Conservation (phyloP, 2,113 vertebrate species). For the Brachyhypopomus gauderio region DNA sequence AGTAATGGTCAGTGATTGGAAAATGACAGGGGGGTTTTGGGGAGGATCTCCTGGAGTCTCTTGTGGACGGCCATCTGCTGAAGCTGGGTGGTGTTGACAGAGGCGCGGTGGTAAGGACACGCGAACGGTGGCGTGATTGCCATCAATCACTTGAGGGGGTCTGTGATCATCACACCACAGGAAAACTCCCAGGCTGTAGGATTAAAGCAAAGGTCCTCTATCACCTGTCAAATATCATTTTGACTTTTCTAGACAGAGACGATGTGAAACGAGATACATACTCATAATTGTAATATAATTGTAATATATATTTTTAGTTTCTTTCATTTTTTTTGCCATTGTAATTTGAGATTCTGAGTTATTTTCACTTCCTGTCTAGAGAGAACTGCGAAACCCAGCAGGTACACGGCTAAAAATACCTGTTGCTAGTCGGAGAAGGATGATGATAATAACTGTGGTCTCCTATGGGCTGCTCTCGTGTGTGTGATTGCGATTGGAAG, state of each 20-base stretch:
- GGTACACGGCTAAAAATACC: constrained; percentile 60
- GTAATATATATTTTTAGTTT: too few species aligned
- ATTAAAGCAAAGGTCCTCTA: not conserved
- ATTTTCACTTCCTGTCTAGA: constrained; percentile 19
- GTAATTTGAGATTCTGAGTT: constrained; percentile 2
- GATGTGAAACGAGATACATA: not conserved
- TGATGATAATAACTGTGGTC: constrained; percentile 54
- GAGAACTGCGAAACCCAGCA: constrained; percentile 29
- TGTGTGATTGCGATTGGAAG: constrained; percentile 75
- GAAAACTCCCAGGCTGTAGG: constrained; percentile 28
- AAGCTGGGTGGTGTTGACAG: constrained; percentile 34
- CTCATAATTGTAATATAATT: not conserved
- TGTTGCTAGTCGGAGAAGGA: constrained; percentile 63
- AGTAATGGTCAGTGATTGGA: constrained; percentile 75
- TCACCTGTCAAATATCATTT: not conserved
- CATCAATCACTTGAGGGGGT: constrained; percentile 52
- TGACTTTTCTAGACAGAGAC: not conserved
- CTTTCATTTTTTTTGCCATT: constrained; percentile 1
- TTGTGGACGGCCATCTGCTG: constrained; percentile 27
- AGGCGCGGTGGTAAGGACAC: constrained; percentile 38
- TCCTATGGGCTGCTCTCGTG: constrained; percentile 48
- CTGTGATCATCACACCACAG: constrained; percentile 41
- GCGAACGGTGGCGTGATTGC: constrained; percentile 47
- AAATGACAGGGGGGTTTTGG: constrained; percentile 66
- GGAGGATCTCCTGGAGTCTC: constrained; percentile 27